Conservation (phyloP, 2,888 invertebrate genomes). For the Agonopterix subpropinquella region DNA sequence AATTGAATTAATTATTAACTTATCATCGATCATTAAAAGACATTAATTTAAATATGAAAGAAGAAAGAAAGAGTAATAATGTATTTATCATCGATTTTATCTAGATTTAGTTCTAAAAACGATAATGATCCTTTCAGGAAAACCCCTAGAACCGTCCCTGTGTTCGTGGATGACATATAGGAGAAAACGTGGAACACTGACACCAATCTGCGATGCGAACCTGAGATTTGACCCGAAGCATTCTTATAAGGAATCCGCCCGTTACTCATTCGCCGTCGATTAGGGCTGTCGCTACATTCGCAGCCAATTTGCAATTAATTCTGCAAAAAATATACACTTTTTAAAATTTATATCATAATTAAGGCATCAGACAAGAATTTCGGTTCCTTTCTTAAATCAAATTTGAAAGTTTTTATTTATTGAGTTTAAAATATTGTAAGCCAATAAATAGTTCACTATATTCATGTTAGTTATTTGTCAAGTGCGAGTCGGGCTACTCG, state of each 20-base stretch:
- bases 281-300: slow-evolving; percentile 37
- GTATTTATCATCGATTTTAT: too few relatives aligned
- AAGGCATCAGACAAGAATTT: neutral
- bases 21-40: too few relatives aligned
- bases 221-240: slow-evolving; percentile 59
- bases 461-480: too few relatives aligned
- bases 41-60: too few relatives aligned
- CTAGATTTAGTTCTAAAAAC: too few relatives aligned
- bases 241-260: slow-evolving; percentile 65
- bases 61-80: too few relatives aligned
- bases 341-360: slow-evolving; percentile 1
- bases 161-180: slow-evolving; percentile 51
- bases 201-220: slow-evolving; percentile 63
- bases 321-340: slow-evolving; percentile 1
- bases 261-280: slow-evolving; percentile 52
- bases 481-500: too few relatives aligned
- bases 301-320: slow-evolving; percentile 11
- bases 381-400: neutral
- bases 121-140: too few relatives aligned
- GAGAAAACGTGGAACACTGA: slow-evolving; percentile 64
- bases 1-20: too few relatives aligned
- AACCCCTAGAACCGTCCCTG: too few relatives aligned
- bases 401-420: slow-evolving; percentile 4
- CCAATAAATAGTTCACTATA: too few relatives aligned
- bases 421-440: neutral